A percentile compares a stretch with the other conserved stretches of the same genome.
Conservation (phyloP, 2,888 invertebrate genomes). For the Pyrgus malvae region DNA sequence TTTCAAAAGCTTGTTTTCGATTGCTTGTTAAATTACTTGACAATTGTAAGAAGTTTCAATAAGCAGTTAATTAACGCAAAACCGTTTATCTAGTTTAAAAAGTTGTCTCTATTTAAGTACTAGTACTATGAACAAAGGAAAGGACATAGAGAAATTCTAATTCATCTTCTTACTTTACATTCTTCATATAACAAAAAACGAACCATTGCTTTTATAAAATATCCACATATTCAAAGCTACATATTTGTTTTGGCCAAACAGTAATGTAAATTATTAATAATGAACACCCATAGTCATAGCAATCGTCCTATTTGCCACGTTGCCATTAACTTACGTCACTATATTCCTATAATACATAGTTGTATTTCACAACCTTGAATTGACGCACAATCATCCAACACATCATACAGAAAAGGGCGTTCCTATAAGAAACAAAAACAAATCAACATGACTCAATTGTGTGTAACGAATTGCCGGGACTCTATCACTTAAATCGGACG, state of each 20-base stretch:
- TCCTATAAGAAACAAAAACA: slow-evolving; percentile 5
- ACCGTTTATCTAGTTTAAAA: slow-evolving; percentile 42
- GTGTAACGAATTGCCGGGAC: slow-evolving; percentile 22
- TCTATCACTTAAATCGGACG: slow-evolving; percentile 48
- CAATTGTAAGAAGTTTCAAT: slow-evolving; percentile 67
- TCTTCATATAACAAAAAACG: not conserved
- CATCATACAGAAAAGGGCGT: slow-evolving; percentile 1
- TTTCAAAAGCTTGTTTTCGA: slow-evolving; percentile 1
- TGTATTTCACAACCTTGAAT: not conserved
- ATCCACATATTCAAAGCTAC: too few relatives aligned
- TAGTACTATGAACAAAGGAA: not conserved
- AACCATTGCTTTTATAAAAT: too few relatives aligned
- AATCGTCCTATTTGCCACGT: not conserved
- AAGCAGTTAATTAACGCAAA: slow-evolving; percentile 70
- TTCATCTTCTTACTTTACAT: not conserved
- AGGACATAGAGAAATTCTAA: too few relatives aligned
- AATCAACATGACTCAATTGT: slow-evolving; percentile 15
- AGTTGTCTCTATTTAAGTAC: not conserved
- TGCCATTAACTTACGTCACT: not conserved
- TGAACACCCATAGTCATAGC: too few relatives aligned
- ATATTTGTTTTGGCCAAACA: too few relatives aligned
- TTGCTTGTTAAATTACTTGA: not conserved
- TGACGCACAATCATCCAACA: not conserved
- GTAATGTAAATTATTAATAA: too few relatives aligned
- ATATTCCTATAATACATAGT: not conserved